Evolutionary conservation across 1,140 invertebrate species (phyloP).

Genomic region (Polyergus mexicanus): DNA sequence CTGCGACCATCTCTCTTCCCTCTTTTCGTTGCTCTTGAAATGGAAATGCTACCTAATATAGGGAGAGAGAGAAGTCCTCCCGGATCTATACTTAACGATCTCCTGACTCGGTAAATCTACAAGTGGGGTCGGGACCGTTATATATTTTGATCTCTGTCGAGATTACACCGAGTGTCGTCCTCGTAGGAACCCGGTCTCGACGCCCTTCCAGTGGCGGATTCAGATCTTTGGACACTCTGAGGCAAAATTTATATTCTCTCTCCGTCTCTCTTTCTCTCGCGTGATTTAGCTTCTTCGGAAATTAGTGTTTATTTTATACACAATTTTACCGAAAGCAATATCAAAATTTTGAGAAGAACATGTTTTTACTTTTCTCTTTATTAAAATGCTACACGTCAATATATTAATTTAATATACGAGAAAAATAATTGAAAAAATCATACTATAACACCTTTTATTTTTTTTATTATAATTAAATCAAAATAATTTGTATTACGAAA

Average conservation of each 20-base stretch:
- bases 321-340: not conserved
- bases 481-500: not conserved
- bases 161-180: slow-evolving; percentile 34
- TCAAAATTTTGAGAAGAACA: not conserved
- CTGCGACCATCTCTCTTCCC: not conserved
- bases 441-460: not conserved
- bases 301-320: not conserved
- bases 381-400: not conserved
- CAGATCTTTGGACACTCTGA: not conserved
- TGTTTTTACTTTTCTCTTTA: not conserved
- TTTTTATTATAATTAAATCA: slow-evolving; percentile 15
- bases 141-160: slow-evolving; percentile 57
- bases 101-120: slow-evolving; percentile 53
- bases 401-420: not conserved
- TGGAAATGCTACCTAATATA: slow-evolving; percentile 55
- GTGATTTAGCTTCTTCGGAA: not conserved
- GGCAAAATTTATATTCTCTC: not conserved
- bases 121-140: slow-evolving; percentile 48
- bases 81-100: slow-evolving; percentile 53
- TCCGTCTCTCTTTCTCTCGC: not conserved
- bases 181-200: not conserved
- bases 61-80: slow-evolving; percentile 13
- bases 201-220: not conserved
- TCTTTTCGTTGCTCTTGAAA: slow-evolving; percentile 31
- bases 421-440: not conserved